phyloP scores from a whole-genome alignment of 1,140 invertebrate species.

The Drosophila saltans region DNA sequence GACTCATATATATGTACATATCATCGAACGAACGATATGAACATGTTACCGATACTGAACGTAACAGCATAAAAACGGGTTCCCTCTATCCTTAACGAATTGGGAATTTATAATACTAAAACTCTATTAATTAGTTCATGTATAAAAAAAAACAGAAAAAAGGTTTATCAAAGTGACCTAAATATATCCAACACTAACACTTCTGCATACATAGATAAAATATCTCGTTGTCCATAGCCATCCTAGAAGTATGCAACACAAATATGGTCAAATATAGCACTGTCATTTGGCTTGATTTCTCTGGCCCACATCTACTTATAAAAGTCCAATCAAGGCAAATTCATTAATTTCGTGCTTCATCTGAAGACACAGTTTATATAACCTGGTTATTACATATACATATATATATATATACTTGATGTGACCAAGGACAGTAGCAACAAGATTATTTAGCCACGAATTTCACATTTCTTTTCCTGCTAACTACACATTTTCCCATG shows the following conservation, averaged over 20 bases:
- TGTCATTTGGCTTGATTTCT: conserved; percentile 56
- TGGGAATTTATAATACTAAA: not conserved
- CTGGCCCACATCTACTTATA: conserved; percentile 26
- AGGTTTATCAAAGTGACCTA: not conserved
- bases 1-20: not conserved
- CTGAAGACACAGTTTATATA: conserved; percentile 26
- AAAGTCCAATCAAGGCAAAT: conserved; percentile 37
- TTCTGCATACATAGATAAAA: not conserved
- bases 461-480: not conserved
- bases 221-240: not conserved
- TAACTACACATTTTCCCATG: conserved; percentile 14
- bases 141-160: no score
- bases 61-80: no score
- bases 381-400: conserved; percentile 25
- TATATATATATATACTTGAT: not conserved
- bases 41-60: not conserved
- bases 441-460: conserved; percentile 31
- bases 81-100: no score
- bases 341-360: conserved; percentile 47
- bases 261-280: not conserved
- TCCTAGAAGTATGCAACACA: conserved; percentile 61
- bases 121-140: not conserved
- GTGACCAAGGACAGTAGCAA: conserved; percentile 31
- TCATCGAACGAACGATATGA: not conserved
- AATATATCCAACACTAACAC: not conserved